Conservation (phyloP, 2,113 vertebrate genomes). For the Capreolus pygargus region DNA sequence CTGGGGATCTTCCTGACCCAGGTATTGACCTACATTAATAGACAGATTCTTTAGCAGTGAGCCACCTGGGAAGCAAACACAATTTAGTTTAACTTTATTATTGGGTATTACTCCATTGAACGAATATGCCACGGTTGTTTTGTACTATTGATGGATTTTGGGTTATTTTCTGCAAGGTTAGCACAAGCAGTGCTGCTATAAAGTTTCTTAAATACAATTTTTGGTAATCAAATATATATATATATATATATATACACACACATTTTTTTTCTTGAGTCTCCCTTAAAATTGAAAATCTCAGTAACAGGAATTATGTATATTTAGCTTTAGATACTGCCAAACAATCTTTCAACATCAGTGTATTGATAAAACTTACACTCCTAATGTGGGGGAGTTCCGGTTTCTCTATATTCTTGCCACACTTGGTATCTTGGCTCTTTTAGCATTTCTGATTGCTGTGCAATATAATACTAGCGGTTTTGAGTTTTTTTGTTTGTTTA, state of each 20-base stretch:
- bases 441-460: background rate
- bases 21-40: background rate
- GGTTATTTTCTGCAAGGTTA: background rate
- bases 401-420: background rate
- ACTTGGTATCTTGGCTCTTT: background rate
- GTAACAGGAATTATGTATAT: background rate
- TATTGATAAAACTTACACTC: background rate
- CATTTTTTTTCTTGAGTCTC: background rate
- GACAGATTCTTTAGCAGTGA: background rate
- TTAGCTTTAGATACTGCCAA: background rate
- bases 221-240: background rate
- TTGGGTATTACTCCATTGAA: no score
- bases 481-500: background rate
- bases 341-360: background rate
- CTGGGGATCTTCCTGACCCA: background rate
- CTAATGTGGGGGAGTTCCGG: background rate
- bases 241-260: background rate
- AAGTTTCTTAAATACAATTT: background rate
- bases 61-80: background rate
- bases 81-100: background rate
- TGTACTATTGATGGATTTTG: background rate
- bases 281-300: background rate
- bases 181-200: background rate
- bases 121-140: background rate
- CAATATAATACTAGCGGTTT: background rate